Base-by-base conservation (phyloP, 2,113 vertebrate species). In the Butorides virescens region DNA sequence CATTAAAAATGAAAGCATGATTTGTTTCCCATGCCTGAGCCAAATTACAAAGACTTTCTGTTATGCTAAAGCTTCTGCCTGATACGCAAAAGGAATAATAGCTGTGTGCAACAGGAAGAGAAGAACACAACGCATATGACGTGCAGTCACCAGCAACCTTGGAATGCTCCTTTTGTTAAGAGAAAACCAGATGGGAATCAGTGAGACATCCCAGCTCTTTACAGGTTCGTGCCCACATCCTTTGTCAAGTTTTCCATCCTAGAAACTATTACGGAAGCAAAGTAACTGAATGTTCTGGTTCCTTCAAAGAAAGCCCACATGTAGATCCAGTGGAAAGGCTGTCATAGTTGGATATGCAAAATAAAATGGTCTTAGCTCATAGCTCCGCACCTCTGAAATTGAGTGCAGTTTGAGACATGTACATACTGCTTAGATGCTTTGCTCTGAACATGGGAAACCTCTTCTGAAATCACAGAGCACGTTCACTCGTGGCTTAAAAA, bases 211-310 rank as follows among this genome's bases (percentile, higher is more conserved):
- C 8, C 18, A 74, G 15, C 61, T 84, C 63, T 70, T 80, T 80
- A 37, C 8, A n/a, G 55, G 53, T 56, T 39, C 6, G 1, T 6
- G 19, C 34, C 93, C 0, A 0, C 4, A 6, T 71, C 53, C 63
- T 53, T 86, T 84, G 39, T 55, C 32, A 44, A 55, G 37, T 84
- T 89, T 39, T 46, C 37, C 2, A 3, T 17, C 37, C 19, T 30
- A 84, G 56, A 90, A 94, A 85, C 21, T 13, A 37, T 34, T 21
- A 21, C 15, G 26, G 39, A 75, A 95, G 44, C 16, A 42, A 81
- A 93, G 10, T 53, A 53, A 46, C 47, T 44, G 65, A 30, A 42
- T 17, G 17, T 67, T 90, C 42, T 7, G 4, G 16, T 58, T 90
- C 71, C 53, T 61, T 81, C 62, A 82, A 26, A 67, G 15, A 58